Percentiles rank a stretch among this genome's conserved stretches.
Evolutionary conservation across 2,113 vertebrate species (phyloP).

Genomic region (Alaudala cheleensis): DNA sequence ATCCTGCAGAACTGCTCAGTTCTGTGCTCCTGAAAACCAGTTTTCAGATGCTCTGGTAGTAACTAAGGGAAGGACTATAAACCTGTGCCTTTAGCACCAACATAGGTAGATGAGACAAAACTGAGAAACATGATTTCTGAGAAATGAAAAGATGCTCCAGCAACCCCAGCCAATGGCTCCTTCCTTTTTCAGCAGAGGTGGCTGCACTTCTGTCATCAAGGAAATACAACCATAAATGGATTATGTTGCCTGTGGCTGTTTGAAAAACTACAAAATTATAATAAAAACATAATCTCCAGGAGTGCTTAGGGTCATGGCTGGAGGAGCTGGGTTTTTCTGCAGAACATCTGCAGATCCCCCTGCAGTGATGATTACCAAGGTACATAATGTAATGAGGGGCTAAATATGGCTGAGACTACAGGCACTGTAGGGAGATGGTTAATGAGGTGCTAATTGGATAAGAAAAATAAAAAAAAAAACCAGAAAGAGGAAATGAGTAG

Average conservation of each 20-base stretch:
- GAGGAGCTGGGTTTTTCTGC: neutral
- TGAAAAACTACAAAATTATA: neutral
- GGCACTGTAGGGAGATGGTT: neutral
- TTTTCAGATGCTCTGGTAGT: neutral
- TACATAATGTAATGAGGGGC: neutral
- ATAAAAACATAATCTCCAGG: neutral
- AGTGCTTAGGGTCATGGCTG: neutral
- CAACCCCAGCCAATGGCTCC: neutral
- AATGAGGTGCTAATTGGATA: conserved; percentile 39
- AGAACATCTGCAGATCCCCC: neutral
- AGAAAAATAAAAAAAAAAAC: neutral
- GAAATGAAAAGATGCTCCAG: neutral
- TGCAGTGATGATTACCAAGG: neutral
- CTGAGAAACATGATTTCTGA: neutral
- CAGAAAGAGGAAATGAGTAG: neutral
- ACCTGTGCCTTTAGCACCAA: neutral
- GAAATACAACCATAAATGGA: neutral
- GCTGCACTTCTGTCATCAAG: neutral
- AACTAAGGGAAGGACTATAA: neutral
- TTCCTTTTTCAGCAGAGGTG: neutral
- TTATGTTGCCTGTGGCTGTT: neutral
- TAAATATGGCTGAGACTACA: conserved; percentile 23
- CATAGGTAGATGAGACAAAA: neutral
- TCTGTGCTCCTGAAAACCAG: neutral
- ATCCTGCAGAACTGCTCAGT: neutral